These are phyloP conservation scores for Microtus ochrogaster DNA, from an alignment of 2,113 vertebrate genomes.

Conservation along the genomic window DNA sequence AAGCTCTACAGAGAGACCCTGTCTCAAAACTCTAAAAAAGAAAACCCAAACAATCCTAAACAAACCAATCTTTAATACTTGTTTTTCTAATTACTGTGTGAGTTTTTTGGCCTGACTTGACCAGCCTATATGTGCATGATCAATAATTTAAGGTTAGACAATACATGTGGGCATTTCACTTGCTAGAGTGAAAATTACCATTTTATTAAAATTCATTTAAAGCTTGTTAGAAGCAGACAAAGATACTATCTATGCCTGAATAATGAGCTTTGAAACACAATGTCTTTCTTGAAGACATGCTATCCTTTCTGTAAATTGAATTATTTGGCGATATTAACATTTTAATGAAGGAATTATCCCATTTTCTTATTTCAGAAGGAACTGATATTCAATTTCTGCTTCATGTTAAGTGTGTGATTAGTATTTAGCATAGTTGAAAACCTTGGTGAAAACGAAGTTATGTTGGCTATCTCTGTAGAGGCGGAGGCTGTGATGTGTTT, in stretches of 20 bases:
- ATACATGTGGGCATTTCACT: neutral
- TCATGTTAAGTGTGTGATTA: conserved; percentile 63
- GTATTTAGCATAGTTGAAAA: conserved; percentile 55
- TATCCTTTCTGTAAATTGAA: conserved; percentile 59
- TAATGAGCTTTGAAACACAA: conserved; percentile 59
- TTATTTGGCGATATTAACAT: conserved; percentile 61
- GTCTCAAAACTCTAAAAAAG: neutral
- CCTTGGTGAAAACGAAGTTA: conserved; percentile 49
- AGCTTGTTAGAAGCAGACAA: conserved; percentile 59
- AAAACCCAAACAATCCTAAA: neutral
- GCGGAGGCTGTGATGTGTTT: neutral
- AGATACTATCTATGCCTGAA: conserved; percentile 43
- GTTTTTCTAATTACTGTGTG: neutral
- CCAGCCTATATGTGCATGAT: neutral
- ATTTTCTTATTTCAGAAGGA: conserved; percentile 63
- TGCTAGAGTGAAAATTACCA: conserved; percentile 52
- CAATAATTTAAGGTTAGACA: conserved; percentile 52
- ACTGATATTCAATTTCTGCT: conserved; percentile 72
- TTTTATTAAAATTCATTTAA: conserved; percentile 52
- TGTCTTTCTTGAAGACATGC: conserved; percentile 72
- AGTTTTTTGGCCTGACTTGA: conserved; percentile 15
- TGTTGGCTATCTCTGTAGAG: neutral
- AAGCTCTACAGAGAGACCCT: neutral
- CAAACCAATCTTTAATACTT: neutral
- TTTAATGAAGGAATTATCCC: conserved; percentile 69